Evolutionary conservation across 2,888 invertebrate species (phyloP).

Genomic region (Villa cingulata): DNA sequence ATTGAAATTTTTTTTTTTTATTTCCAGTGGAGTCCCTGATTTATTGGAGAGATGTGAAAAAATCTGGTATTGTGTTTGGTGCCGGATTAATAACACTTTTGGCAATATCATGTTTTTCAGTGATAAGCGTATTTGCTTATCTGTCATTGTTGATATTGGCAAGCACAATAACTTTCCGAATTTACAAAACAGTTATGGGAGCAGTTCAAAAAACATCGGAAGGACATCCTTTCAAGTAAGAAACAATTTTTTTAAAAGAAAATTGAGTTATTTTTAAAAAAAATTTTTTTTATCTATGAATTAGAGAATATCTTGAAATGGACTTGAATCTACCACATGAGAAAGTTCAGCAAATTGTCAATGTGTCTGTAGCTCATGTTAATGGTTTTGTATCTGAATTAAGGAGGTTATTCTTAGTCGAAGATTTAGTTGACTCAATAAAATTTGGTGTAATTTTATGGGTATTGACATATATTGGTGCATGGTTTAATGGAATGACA

Average conservation of each 20-base stretch:
- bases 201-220: slow-evolving; percentile 93
- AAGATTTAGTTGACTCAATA: slow-evolving; percentile 89
- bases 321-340: slow-evolving; percentile 83
- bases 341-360: slow-evolving; percentile 78
- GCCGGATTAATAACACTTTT: slow-evolving; percentile 76
- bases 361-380: slow-evolving; percentile 72
- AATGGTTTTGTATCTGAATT: slow-evolving; percentile 72
- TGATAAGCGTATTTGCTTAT: slow-evolving; percentile 92
- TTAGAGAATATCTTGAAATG: slow-evolving; percentile 67
- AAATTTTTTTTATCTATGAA: slow-evolving; percentile 18
- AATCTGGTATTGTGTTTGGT: slow-evolving; percentile 87
- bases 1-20: slow-evolving; percentile 19
- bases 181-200: slow-evolving; percentile 90
- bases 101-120: slow-evolving; percentile 87
- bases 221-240: slow-evolving; percentile 96
- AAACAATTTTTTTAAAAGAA: slow-evolving; percentile 14
- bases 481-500: slow-evolving; percentile 99
- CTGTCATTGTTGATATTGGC: slow-evolving; percentile 70
- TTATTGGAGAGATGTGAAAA: slow-evolving; percentile 95
- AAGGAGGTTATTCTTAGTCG: slow-evolving; percentile 87
- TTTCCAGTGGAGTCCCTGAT: slow-evolving; percentile 84
- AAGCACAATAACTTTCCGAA: slow-evolving; percentile 83
- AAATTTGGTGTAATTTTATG: slow-evolving; percentile 92
- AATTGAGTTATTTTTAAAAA: not conserved
- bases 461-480: slow-evolving; percentile 93